phyloP scores from a whole-genome alignment of 2,888 invertebrate species.

The Chromoteleia sp. region DNA sequence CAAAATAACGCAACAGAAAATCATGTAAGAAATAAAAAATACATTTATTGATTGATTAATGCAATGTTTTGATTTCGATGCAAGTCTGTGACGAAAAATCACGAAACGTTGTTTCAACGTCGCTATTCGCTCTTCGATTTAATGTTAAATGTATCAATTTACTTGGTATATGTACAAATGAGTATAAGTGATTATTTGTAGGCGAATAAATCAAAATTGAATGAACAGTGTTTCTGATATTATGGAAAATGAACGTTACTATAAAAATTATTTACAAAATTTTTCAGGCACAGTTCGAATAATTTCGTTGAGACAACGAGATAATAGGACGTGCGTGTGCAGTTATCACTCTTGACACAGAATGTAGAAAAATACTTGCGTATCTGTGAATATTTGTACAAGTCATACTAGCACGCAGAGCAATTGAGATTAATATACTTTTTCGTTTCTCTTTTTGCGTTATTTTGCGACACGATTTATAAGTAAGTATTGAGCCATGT shows the following conservation, averaged over 20 bases:
- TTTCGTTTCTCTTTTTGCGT: slow-evolving; percentile 77
- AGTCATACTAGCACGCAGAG: slow-evolving; percentile 42
- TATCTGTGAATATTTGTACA: slow-evolving; percentile 72
- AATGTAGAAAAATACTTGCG: slow-evolving; percentile 78
- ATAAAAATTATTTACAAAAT: slow-evolving; percentile 4
- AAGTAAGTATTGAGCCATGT: slow-evolving; percentile 81
- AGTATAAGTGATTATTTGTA: background rate
- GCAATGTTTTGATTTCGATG: slow-evolving; percentile 33
- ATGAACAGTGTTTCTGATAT: no score
- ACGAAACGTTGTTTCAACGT: slow-evolving; percentile 6
- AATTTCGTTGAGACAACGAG: slow-evolving; percentile 1
- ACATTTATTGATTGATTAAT: background rate
- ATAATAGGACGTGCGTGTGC: slow-evolving; percentile 10
- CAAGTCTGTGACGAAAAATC: background rate
- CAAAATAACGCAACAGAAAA: slow-evolving; percentile 78
- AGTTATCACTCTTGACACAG: slow-evolving; percentile 67
- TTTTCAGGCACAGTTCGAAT: slow-evolving; percentile 1
- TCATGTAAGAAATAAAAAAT: background rate
- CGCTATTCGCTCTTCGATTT: background rate
- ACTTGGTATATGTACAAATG: slow-evolving; percentile 1
- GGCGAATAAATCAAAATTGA: background rate
- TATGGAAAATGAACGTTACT: background rate
- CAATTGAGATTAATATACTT: slow-evolving; percentile 14
- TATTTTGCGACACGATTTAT: slow-evolving; percentile 76
- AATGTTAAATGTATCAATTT: background rate